These are phyloP conservation scores for Equus quagga DNA, from an alignment of 2,113 vertebrate species.

Conservation along the genomic window DNA sequence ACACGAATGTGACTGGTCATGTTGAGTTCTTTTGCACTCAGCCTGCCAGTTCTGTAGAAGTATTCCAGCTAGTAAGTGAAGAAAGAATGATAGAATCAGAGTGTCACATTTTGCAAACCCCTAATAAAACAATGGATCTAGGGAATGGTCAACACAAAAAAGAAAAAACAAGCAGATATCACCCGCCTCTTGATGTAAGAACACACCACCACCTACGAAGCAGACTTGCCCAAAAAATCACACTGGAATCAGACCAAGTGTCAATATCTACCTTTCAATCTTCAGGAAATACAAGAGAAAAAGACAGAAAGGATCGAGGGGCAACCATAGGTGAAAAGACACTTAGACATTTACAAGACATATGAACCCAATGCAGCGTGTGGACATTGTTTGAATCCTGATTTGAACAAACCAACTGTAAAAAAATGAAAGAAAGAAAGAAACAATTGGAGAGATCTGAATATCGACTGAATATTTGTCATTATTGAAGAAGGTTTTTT, in stretches of 20 bases:
- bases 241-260: not conserved
- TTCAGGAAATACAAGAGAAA: not conserved
- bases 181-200: not conserved
- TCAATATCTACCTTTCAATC: not conserved
- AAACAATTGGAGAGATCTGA: not conserved
- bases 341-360: constrained; percentile 6
- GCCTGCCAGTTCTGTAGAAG: not conserved
- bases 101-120: not conserved
- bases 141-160: not conserved
- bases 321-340: not conserved
- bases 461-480: constrained; percentile 40
- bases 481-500: not conserved
- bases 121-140: not conserved
- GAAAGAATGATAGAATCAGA: not conserved
- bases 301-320: not conserved
- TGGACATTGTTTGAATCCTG: not conserved
- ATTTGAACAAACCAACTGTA: not conserved
- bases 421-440: not conserved
- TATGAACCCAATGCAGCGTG: not conserved
- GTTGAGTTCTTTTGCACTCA: not conserved
- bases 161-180: not conserved
- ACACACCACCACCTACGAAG: not conserved
- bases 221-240: not conserved
- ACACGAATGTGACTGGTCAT: not conserved
- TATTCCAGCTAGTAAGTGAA: not conserved